Percentiles rank a stretch among this genome's conserved stretches.
Evolutionary conservation across 2,113 vertebrate genomes (phyloP).

Genomic region (Prochilodus magdalenae): DNA sequence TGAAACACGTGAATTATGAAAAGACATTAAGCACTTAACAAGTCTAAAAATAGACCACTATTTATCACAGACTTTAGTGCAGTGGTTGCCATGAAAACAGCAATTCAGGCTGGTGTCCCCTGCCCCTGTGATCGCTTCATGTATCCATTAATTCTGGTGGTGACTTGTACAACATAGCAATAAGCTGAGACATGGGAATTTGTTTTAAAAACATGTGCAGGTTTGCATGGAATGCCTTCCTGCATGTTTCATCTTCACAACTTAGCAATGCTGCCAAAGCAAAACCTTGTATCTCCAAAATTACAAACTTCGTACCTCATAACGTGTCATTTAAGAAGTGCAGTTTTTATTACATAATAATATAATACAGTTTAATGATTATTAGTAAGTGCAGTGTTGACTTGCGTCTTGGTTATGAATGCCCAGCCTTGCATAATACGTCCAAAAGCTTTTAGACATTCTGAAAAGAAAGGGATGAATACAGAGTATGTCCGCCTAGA

Average conservation of each 20-base stretch:
- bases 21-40: conserved; percentile 61
- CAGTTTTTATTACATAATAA: no score
- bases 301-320: no score
- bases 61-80: conserved; percentile 43
- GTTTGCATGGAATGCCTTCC: background rate
- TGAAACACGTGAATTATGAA: conserved; percentile 54
- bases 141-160: conserved; percentile 18
- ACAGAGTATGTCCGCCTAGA: no score
- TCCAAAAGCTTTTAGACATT: no score
- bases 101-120: conserved; percentile 16
- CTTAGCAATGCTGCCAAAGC: no score
- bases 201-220: background rate
- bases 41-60: conserved; percentile 55
- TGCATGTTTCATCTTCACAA: background rate
- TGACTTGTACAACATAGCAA: background rate
- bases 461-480: no score
- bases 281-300: no score
- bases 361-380: no score
- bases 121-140: conserved; percentile 19
- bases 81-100: conserved; percentile 64
- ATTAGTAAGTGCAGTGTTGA: no score
- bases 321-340: no score
- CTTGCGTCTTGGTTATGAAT: no score
- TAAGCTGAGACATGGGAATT: background rate
- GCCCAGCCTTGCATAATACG: no score